phyloP scores from a whole-genome alignment of 2,888 invertebrate species.

The Acanthopleura granulata region DNA sequence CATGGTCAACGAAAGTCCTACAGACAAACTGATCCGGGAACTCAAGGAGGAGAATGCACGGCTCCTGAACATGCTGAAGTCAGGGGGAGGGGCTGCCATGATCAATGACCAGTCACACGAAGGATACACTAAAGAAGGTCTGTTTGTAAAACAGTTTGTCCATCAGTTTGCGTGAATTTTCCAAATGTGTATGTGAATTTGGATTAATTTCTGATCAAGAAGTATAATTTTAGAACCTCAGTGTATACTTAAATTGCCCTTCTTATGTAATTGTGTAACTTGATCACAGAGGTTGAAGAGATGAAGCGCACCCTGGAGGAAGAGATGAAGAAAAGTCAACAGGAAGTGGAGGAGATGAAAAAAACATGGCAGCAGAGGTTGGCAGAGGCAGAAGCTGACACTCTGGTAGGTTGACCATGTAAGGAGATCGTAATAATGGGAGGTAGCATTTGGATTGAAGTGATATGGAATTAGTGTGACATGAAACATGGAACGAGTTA shows the following conservation, averaged over 20 bases:
- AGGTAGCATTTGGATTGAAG: no score
- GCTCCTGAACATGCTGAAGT: slow-evolving; percentile 60
- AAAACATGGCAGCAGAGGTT: slow-evolving; percentile 60
- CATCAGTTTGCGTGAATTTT: no score
- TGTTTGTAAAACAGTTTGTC: no score
- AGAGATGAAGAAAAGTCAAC: slow-evolving; percentile 57
- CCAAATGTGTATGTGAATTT: no score
- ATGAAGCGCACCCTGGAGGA: slow-evolving; percentile 61
- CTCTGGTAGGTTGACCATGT: slow-evolving; percentile 34
- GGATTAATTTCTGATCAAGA: no score
- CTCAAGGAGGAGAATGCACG: slow-evolving; percentile 61
- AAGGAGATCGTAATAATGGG: no score
- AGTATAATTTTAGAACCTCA: no score
- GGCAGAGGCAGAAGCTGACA: slow-evolving; percentile 45
- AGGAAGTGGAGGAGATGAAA: slow-evolving; percentile 62
- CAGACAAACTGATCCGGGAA: slow-evolving; percentile 65
- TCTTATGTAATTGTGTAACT: not conserved
- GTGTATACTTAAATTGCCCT: no score
- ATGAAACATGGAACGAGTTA: no score
- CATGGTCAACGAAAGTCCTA: slow-evolving; percentile 64
- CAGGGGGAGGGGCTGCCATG: slow-evolving; percentile 43
- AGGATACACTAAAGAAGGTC: slow-evolving; percentile 6
- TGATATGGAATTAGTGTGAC: no score
- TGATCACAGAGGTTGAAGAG: slow-evolving; percentile 53
- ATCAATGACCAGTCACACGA: not conserved